phyloP scores from a whole-genome alignment of 2,797 vertebrate species.

The Chaunax sp. region DNA sequence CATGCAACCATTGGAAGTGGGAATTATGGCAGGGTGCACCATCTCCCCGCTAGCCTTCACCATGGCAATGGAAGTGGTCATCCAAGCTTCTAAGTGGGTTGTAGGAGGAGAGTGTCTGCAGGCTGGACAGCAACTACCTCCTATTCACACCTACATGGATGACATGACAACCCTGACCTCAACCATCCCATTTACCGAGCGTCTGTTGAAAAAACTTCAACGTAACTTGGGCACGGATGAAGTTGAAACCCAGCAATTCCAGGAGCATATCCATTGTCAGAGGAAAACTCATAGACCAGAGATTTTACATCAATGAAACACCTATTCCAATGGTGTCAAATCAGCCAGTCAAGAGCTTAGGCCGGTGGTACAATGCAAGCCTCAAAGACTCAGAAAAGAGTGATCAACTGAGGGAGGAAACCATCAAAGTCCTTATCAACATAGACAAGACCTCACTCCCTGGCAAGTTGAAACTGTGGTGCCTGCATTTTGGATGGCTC shows the following conservation, averaged over 20 bases:
- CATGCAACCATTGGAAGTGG: neutral
- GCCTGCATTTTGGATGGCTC: too few species aligned
- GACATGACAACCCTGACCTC: neutral
- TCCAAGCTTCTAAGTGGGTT: neutral
- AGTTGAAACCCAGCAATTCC: too few species aligned
- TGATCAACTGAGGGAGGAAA: neutral
- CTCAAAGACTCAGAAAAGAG: too few species aligned
- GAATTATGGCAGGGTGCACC: neutral
- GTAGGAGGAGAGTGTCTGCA: neutral
- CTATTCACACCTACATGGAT: neutral
- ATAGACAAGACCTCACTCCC: too few species aligned
- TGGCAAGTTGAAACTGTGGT: too few species aligned
- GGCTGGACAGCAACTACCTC: neutral
- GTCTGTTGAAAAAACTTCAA: neutral
- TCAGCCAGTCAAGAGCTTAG: neutral
- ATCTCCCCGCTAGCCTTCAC: neutral
- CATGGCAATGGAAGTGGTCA: neutral
- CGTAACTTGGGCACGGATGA: neutral
- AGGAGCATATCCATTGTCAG: neutral
- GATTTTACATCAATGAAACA: neutral
- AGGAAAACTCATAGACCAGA: neutral
- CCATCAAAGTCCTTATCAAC: too few species aligned
- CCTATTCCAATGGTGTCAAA: neutral
- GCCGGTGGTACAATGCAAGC: neutral
- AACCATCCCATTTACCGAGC: neutral